Conservation (phyloP, 2,888 invertebrate genomes). For the Glaucopsyche alexis region DNA sequence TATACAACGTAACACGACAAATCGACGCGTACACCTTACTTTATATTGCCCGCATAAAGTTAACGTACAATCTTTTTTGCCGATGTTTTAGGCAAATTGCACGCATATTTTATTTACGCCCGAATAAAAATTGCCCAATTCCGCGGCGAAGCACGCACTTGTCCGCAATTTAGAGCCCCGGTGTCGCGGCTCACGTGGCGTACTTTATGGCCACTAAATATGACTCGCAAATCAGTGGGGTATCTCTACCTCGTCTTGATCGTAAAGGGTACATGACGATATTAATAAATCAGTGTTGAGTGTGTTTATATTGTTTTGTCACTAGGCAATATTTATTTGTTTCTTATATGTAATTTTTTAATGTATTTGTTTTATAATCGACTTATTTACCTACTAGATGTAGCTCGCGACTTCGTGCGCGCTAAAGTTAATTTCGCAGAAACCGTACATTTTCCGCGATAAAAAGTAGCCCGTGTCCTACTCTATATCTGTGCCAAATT, state of each 20-base stretch:
- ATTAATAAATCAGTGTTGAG: slow-evolving; percentile 15
- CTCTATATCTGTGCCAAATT: too few species aligned
- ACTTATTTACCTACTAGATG: too few species aligned
- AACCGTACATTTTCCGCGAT: too few species aligned
- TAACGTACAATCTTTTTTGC: slow-evolving; percentile 14
- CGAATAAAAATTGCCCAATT: slow-evolving; percentile 69
- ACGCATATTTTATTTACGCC: slow-evolving; percentile 69
- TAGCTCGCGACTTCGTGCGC: too few species aligned
- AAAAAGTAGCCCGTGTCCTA: too few species aligned
- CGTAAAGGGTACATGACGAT: slow-evolving; percentile 17
- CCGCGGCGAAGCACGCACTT: slow-evolving; percentile 48
- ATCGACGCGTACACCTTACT: slow-evolving; percentile 9
- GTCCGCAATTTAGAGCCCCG: slow-evolving; percentile 51
- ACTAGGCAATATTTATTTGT: background rate
- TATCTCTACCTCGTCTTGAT: slow-evolving; percentile 36
- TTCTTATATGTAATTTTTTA: too few species aligned
- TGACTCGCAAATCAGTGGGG: slow-evolving; percentile 48
- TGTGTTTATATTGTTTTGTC: background rate
- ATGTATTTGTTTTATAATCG: too few species aligned
- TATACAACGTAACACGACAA: slow-evolving; percentile 32
- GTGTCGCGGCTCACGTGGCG: slow-evolving; percentile 43
- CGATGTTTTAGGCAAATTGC: slow-evolving; percentile 73
- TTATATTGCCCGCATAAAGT: slow-evolving; percentile 6
- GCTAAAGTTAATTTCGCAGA: too few species aligned
- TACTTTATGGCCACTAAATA: slow-evolving; percentile 47